Base-by-base conservation (phyloP, 2,797 vertebrate genomes). In the Paedocypris micromegethes region DNA sequence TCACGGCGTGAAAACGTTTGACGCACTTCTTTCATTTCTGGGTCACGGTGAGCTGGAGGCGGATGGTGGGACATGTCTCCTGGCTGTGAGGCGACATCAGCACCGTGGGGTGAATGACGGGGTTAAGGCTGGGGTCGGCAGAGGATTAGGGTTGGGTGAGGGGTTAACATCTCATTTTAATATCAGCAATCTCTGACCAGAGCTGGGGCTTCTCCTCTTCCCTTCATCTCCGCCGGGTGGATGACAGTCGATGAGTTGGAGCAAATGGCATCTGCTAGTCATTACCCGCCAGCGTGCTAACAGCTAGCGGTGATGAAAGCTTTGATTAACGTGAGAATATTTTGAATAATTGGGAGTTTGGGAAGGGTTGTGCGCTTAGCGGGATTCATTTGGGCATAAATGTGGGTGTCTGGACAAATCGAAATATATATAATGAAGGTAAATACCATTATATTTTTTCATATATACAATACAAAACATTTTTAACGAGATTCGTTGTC, bases 51-150 rank as follows among this genome's bases (percentile, higher is more conserved):
- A 23, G 23, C 23, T 23, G 23, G 23, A 23, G 23, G 23, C 23
- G 23, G 23, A 23, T 23, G 23, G 23, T 23, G 23, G 23, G 23
- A 23, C 23, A 1, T 23, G 23, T 54, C 5, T 64, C 43, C 5
- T 5, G 9, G 23, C 23, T 23, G 23, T 1, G 23, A 23, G 23
- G 23, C 23, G 23, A 23, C 23, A 23, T 23, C 23, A 23, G 23
- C 23, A 23, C 47, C 46, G 23, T 65, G 7, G 40, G 63, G 48
- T 45, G 63, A 65, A 48, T 41, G 38, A 55, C 47, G 39, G 43
- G 44, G 63, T 65, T 47, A 9, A 40, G 52, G 51, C 47, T 54
- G 46, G 50, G 43, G 52, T 65, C 40, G 47, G 63, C 37, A 54
- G 5, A 47, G 8, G 37, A 47, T 55, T 55, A 47, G 37, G 37